phyloP scores from a whole-genome alignment of 1,140 invertebrate genomes.

The Bradysia coprophila region DNA sequence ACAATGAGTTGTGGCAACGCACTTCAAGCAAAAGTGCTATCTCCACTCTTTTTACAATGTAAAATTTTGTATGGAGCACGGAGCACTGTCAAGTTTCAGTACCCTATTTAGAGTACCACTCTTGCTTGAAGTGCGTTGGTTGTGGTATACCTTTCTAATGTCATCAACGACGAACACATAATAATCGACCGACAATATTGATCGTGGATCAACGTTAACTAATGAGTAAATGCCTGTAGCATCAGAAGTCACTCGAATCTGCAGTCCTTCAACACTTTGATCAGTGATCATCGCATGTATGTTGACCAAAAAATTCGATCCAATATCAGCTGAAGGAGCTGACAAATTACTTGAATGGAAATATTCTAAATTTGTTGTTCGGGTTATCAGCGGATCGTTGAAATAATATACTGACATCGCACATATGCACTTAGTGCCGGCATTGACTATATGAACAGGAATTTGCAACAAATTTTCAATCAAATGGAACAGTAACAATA shows the following conservation, averaged over 20 bases:
- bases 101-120: no score
- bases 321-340: slow-evolving; percentile 14
- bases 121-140: background rate
- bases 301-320: slow-evolving; percentile 10
- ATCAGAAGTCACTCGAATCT: slow-evolving; percentile 1
- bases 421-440: slow-evolving; percentile 17
- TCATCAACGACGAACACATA: background rate
- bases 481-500: no score
- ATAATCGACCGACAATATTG: background rate
- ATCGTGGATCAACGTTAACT: background rate
- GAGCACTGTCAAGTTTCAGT: no score
- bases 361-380: slow-evolving; percentile 14
- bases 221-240: no score
- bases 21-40: no score
- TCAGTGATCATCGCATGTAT: slow-evolving; percentile 11
- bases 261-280: background rate
- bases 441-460: no score
- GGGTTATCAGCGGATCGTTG: slow-evolving; percentile 9
- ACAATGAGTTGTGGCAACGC: background rate
- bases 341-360: slow-evolving; percentile 13
- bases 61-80: no score
- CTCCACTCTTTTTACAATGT: no score
- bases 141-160: background rate
- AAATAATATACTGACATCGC: slow-evolving; percentile 14
- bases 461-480: no score